A percentile compares a stretch with the other conserved stretches of the same genome.
phyloP scores from a whole-genome alignment of 1,140 invertebrate genomes.

The Cherax destructor region DNA sequence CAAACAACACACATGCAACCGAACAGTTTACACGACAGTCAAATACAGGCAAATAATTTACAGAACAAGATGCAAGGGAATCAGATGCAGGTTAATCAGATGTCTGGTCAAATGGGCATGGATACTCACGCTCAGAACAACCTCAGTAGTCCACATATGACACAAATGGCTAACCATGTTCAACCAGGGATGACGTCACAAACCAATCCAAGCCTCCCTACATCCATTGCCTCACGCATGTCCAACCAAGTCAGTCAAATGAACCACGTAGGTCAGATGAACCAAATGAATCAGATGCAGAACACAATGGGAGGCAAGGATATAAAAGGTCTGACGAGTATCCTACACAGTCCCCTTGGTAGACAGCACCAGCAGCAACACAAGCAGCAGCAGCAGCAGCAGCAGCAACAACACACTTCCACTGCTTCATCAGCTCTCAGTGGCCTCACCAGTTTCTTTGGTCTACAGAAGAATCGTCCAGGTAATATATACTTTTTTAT shows the following conservation, averaged over 20 bases:
- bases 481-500: conserved; percentile 32
- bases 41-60: background rate
- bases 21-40: background rate
- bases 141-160: conserved; percentile 6
- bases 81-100: conserved; percentile 46
- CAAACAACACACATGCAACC: conserved; percentile 25
- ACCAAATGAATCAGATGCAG: conserved; percentile 67
- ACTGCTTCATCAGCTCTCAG: conserved; percentile 65
- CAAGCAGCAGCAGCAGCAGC: background rate
- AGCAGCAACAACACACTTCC: conserved; percentile 35
- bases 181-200: conserved; percentile 32
- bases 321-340: conserved; percentile 33
- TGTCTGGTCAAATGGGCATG: conserved; percentile 45
- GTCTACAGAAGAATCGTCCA: conserved; percentile 66
- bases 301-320: conserved; percentile 40
- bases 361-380: conserved; percentile 24
- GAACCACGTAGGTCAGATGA: conserved; percentile 63
- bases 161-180: conserved; percentile 48
- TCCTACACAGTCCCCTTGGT: conserved; percentile 38
- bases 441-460: conserved; percentile 63
- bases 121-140: conserved; percentile 30
- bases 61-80: conserved; percentile 54
- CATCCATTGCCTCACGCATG: conserved; percentile 35
- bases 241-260: conserved; percentile 38
- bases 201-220: conserved; percentile 20